Percentiles rank a stretch among this genome's conserved stretches.
Conservation (phyloP, 2,888 invertebrate species). For the Strigamia maritima region DNA sequence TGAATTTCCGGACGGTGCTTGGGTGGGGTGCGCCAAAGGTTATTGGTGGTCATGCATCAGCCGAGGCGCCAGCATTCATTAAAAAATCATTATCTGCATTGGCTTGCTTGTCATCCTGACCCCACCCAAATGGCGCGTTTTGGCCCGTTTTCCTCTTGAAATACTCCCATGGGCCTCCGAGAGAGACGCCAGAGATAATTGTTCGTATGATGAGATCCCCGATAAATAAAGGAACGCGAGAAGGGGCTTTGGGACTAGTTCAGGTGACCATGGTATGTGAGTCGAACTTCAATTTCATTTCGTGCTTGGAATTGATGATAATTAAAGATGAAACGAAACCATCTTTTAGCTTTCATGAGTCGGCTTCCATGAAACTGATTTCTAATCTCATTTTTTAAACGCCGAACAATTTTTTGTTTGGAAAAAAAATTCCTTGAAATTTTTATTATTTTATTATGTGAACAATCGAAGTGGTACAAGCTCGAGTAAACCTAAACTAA, state of each 20-base stretch:
- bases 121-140: slow-evolving; percentile 1
- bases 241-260: slow-evolving; percentile 19
- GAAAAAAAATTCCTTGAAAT: no score
- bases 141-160: not conserved
- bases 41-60: slow-evolving; percentile 12
- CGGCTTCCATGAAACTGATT: not conserved
- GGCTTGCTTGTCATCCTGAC: slow-evolving; percentile 20
- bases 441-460: no score
- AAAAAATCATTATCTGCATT: slow-evolving; percentile 16
- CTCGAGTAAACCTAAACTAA: not conserved
- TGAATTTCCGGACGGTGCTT: slow-evolving; percentile 19
- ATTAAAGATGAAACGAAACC: slow-evolving; percentile 19
- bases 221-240: slow-evolving; percentile 26
- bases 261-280: slow-evolving; percentile 19
- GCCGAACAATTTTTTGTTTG: no score
- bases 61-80: slow-evolving; percentile 27
- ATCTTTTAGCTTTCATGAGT: not conserved
- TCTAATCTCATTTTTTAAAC: not conserved
- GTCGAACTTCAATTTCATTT: slow-evolving; percentile 30
- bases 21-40: slow-evolving; percentile 13
- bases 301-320: slow-evolving; percentile 19
- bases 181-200: slow-evolving; percentile 31
- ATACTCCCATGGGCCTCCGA: not conserved
- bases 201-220: slow-evolving; percentile 22
- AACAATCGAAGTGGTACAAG: no score